Evolutionary conservation across 2,888 invertebrate species (phyloP).

Genomic region (Cynaeus angustus): DNA sequence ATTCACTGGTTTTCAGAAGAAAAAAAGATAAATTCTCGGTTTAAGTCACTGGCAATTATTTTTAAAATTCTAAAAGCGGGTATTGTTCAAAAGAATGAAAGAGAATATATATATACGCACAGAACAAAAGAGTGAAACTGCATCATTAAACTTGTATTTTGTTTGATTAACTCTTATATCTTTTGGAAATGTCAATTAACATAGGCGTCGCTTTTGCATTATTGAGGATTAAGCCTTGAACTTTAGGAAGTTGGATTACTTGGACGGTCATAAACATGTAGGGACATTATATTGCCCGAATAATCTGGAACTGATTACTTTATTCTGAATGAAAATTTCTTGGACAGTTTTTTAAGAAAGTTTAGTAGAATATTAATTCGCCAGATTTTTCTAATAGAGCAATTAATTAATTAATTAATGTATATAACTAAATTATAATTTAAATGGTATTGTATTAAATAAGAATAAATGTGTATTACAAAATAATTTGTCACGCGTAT

Average conservation of each 20-base stretch:
- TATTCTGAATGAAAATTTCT: no score
- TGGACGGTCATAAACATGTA: no score
- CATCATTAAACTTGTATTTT: conserved; percentile 35
- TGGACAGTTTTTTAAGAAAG: no score
- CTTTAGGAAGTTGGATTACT: neutral
- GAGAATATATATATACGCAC: conserved; percentile 23
- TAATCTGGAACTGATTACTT: no score
- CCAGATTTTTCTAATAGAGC: no score
- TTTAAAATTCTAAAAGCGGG: neutral
- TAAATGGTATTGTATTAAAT: no score
- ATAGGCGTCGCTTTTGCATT: neutral
- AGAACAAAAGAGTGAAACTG: conserved; percentile 18
- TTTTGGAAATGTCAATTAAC: conserved; percentile 11
- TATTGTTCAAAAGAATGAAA: conserved; percentile 14
- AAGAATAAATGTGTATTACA: no score
- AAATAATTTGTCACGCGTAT: no score
- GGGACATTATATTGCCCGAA: no score
- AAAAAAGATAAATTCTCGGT: conserved; percentile 2
- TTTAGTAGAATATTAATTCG: no score
- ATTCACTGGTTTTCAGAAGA: conserved; percentile 1
- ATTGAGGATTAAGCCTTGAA: neutral
- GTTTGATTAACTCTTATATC: conserved; percentile 7
- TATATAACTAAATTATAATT: no score
- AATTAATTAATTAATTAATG: no score
- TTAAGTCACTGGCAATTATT: conserved; percentile 16